Evolutionary conservation across 2,113 vertebrate genomes (phyloP), one percentile per base, ranked within the genome.

Genomic region (Pithys albifrons): DNA sequence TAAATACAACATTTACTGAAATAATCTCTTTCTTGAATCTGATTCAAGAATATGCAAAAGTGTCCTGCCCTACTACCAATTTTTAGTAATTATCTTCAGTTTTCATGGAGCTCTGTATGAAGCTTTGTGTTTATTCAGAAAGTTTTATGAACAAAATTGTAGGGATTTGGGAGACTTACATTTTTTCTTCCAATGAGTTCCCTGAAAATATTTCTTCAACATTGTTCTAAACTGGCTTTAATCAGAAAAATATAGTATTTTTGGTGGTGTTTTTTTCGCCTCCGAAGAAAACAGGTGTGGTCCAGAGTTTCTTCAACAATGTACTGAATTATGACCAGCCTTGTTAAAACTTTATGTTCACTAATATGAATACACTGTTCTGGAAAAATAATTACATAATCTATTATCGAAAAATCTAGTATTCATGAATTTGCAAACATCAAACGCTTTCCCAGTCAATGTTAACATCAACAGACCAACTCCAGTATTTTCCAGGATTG

Each of bases 1-100:
- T 49, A 64, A 74, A 62, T 39, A 41, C 41, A 41, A 31, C 4
- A 64, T 51, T 72, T 89, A 80, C 39, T 72, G 45, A 72, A 54
- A 0, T 0, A 91, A 58, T 6, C 7, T 48, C 39, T 45, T 24
- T 58, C 2, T 41, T 41, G 41, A 41, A 41, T 41, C 2, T 71
- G 39, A 35, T 22, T 55, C 8, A 6, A 84, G 19, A 69, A 46
- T 13, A 81, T 19, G 16, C 29, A 74, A 31, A 46, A 73, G 17
- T 61, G 10, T 74, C 29, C 51, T 74, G 37, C n/a, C 3, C 10
- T 64, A 81, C 74, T 48, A 59, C 6, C 13, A 81, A 61, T 27
- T 39, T 83, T 45, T 45, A 94, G 39, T 6, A 57, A 52, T 24
- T 9, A n/a, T 10, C 23, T 43, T 35, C 39, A 74, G 22, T 78